Evolutionary conservation across 2,888 invertebrate genomes (phyloP), one percentile per base, ranked within the genome.

Genomic region (Abrostola tripartita): DNA sequence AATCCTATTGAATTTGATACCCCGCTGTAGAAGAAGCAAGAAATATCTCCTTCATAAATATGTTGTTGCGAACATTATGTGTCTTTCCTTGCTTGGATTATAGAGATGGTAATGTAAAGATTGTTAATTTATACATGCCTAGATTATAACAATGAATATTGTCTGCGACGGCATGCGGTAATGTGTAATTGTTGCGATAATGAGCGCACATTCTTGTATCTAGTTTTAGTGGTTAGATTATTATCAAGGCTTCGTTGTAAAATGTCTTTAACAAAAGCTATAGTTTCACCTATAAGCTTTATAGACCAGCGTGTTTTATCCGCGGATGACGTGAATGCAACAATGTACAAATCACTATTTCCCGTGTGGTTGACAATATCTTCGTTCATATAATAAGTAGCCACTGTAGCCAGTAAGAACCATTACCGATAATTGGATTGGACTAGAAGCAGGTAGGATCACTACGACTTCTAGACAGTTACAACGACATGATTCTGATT

Each of bases 1-100:
- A 83, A 83, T 82, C 67, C 78, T 67, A 76, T 81, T 76, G 77
- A 79, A 81, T 81, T 77, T 65, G 69, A 81, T 81, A 79, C 66
- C 65, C 57, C 65, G 68, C 71, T 66, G 68, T 56, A 71, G 68
- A 69, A 70, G 68, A 58, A 62, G 57, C 64, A 14, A 68, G 63
- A 76, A 60, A 69, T 65, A 66, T 71, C 59, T 55, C 42, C 65
- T 61, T 62, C 63, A 76, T 78, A 66, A 71, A 68, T 66, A 76
- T 63, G 58, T 66, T 61, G 47, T 65, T 61, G 56, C 36, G 52
- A 54, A 69, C 75, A 60, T 71, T 65, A 75, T 70, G 38, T 49
- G 42, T 52, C 60, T 61, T 74, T 70, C 65, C 71, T 64, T 75
- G 58, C 65, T 65, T 14, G 49, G 40, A 24, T 47, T 47, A 51